Percentiles rank a stretch among this genome's conserved stretches.
These are phyloP conservation scores for Oopsacas minuta DNA, from an alignment of 37 sponge, comb jelly and placozoan genomes.

Conservation along the genomic window DNA sequence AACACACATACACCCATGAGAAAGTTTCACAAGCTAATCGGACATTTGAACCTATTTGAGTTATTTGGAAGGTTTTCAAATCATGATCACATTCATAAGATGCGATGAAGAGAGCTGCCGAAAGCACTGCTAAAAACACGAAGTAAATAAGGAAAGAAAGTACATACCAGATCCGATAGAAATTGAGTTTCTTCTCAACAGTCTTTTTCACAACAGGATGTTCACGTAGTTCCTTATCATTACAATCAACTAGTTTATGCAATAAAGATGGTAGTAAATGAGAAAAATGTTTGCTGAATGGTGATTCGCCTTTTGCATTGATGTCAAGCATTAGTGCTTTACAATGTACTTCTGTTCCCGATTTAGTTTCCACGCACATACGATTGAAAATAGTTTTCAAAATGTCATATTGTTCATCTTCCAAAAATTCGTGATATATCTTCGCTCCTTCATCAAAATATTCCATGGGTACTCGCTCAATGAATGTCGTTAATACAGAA, in stretches of 20 bases:
- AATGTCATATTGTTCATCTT: neutral
- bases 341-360: neutral
- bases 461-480: neutral
- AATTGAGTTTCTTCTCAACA: slow-evolving; percentile 11
- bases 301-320: neutral
- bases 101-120: neutral
- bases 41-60: neutral
- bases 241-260: neutral
- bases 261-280: slow-evolving; percentile 1
- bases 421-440: neutral
- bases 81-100: neutral
- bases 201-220: neutral
- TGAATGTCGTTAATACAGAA: neutral
- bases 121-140: neutral
- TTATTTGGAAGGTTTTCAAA: neutral
- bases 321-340: neutral
- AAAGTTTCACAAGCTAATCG: neutral
- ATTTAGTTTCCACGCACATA: neutral
- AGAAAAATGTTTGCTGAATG: neutral
- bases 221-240: neutral
- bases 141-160: neutral
- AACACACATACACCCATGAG: neutral
- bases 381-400: neutral
- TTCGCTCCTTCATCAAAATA: neutral
- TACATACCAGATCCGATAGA: neutral